Conservation (phyloP, 2,888 invertebrate genomes). For the Oscheius sp. region DNA sequence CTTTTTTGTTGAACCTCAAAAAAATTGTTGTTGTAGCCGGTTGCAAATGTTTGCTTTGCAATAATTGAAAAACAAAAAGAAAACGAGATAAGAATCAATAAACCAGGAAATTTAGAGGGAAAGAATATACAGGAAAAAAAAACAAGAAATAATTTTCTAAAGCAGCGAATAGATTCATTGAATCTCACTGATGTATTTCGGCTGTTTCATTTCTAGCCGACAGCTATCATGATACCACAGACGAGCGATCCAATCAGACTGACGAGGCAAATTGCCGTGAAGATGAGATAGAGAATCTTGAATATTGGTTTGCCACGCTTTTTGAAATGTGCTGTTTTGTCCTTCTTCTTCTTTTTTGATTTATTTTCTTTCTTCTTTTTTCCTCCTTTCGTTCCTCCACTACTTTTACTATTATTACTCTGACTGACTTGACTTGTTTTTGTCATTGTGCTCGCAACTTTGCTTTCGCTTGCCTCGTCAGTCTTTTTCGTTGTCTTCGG, state of each 20-base stretch:
- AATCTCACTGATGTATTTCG: not conserved
- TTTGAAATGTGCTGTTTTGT: not conserved
- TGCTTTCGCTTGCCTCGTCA: not conserved
- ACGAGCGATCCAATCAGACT: not conserved
- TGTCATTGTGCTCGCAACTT: not conserved
- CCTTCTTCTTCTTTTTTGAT: not conserved
- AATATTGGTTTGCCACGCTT: not conserved
- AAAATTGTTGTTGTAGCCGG: too few relatives aligned
- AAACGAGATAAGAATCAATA: too few relatives aligned
- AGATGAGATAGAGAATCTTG: not conserved
- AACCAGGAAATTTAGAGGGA: too few relatives aligned
- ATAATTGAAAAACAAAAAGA: too few relatives aligned
- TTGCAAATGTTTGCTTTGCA: too few relatives aligned
- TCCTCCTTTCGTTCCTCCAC: not conserved
- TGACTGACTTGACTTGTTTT: not conserved
- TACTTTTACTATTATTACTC: not conserved
- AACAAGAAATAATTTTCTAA: not conserved
- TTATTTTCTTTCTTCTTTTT: not conserved
- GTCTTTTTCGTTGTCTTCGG: not conserved
- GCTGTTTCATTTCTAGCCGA: not conserved
- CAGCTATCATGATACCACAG: not conserved
- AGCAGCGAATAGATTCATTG: slow-evolving; percentile 25
- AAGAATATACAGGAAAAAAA: too few relatives aligned
- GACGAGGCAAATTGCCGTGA: not conserved
- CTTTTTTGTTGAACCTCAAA: too few relatives aligned